Percentiles rank a stretch among this genome's conserved stretches.
phyloP scores from a whole-genome alignment of 2,888 invertebrate genomes.

The Cryptophagus acutangulus region DNA sequence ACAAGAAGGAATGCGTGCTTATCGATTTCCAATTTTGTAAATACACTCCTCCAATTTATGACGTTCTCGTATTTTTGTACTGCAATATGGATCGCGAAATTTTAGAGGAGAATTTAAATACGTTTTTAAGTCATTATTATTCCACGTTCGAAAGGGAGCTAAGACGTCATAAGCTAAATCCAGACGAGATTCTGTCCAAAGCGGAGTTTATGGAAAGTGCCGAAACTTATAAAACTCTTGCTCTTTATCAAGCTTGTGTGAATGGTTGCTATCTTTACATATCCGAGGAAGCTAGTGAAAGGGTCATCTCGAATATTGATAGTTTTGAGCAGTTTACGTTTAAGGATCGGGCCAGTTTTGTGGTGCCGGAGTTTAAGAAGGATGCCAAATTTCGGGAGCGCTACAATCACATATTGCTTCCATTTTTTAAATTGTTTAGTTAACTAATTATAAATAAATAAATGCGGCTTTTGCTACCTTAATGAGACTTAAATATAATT shows the following conservation, averaged over 20 bases:
- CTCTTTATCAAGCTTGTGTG: conserved; percentile 52
- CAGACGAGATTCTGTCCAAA: conserved; percentile 46
- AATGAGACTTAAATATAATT: too few relatives aligned
- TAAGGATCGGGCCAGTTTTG: conserved; percentile 52
- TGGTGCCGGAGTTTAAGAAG: conserved; percentile 52
- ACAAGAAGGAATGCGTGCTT: conserved; percentile 51
- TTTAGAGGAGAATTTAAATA: conserved; percentile 50
- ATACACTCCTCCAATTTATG: conserved; percentile 61
- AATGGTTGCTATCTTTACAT: conserved; percentile 54
- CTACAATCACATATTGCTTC: conserved; percentile 53
- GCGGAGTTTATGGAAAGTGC: conserved; percentile 49
- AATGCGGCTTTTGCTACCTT: too few relatives aligned
- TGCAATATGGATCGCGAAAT: conserved; percentile 51
- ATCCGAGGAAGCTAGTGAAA: conserved; percentile 49
- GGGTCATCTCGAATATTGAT: conserved; percentile 49
- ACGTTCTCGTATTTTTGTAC: conserved; percentile 55
- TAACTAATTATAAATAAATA: too few relatives aligned
- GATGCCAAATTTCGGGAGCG: conserved; percentile 51
- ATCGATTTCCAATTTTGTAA: conserved; percentile 67
- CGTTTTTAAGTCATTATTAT: conserved; percentile 57
- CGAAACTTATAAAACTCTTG: conserved; percentile 52
- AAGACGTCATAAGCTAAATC: conserved; percentile 41
- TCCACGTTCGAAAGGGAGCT: conserved; percentile 49
- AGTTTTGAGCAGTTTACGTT: conserved; percentile 55
- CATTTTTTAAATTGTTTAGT: conserved; percentile 52